Percentiles rank a stretch among this genome's conserved stretches.
Conservation (phyloP, 2,113 vertebrate genomes). For the Glaucidium brasilianum region DNA sequence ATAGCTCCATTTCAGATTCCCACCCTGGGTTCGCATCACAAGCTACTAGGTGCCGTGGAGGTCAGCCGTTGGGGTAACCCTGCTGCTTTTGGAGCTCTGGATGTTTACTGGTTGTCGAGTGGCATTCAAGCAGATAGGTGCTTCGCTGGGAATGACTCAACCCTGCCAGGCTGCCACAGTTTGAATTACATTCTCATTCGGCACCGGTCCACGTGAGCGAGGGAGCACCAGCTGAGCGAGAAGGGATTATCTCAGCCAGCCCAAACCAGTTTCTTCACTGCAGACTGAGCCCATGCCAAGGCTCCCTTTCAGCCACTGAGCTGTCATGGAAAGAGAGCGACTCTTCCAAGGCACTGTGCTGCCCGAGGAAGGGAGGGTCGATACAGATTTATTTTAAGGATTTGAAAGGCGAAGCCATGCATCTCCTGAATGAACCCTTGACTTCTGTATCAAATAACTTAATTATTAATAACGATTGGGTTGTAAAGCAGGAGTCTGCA, state of each 20-base stretch:
- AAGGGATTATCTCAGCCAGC: conserved; percentile 64
- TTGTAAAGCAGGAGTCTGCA: conserved; percentile 6
- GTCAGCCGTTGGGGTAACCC: not conserved
- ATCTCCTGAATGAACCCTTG: conserved; percentile 12
- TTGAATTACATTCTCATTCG: conserved; percentile 13
- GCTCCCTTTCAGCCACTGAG: conserved; percentile 20
- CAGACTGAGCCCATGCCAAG: conserved; percentile 16
- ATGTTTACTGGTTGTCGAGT: not conserved
- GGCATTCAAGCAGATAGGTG: not conserved
- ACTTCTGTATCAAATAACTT: conserved; percentile 4
- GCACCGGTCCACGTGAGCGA: conserved; percentile 35
- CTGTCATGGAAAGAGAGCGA: conserved; percentile 26
- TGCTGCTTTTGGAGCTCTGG: not conserved
- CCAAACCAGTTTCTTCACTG: conserved; percentile 54
- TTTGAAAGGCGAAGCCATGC: not conserved
- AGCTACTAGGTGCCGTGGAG: rapidly evolving
- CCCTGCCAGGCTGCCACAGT: conserved; percentile 42
- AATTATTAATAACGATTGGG: not conserved
- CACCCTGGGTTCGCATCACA: not conserved
- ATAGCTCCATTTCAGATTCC: not conserved
- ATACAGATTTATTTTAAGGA: conserved; percentile 1
- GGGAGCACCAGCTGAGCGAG: conserved; percentile 54
- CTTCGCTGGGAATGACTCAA: not conserved
- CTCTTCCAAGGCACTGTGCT: not conserved
- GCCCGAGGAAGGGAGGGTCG: not conserved